Percentiles rank a stretch among this genome's conserved stretches.
Evolutionary conservation across 2,797 vertebrate species (phyloP).

Genomic region (Neosilurus mollespiculum): DNA sequence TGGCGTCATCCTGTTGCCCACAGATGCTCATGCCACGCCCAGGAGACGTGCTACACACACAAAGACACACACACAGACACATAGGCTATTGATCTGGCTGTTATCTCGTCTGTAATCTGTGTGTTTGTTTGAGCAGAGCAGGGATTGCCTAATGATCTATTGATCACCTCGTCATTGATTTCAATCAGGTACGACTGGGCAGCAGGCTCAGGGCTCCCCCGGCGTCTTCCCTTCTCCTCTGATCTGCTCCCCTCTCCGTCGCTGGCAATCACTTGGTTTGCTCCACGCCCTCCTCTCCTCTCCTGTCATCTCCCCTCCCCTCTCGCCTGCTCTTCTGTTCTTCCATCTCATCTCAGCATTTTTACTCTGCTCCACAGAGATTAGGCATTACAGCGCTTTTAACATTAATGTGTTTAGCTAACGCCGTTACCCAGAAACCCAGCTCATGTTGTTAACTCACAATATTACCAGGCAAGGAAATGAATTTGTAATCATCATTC

Average conservation of each 20-base stretch:
- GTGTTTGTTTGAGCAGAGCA: slow-evolving; percentile 70
- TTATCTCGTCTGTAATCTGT: slow-evolving; percentile 74
- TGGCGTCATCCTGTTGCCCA: slow-evolving; percentile 38
- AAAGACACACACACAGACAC: slow-evolving; percentile 43
- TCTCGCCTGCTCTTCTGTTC: slow-evolving; percentile 26
- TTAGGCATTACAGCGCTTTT: slow-evolving; percentile 64
- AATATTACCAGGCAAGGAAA: background rate
- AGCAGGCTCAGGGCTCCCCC: slow-evolving; percentile 54
- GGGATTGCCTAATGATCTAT: slow-evolving; percentile 79
- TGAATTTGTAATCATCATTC: background rate
- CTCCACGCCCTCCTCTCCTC: background rate
- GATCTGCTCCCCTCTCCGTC: slow-evolving; percentile 6
- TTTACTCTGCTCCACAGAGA: slow-evolving; percentile 56
- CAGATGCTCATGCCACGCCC: slow-evolving; percentile 21
- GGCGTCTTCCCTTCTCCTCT: slow-evolving; percentile 40
- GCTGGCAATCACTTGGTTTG: slow-evolving; percentile 19
- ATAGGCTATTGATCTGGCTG: slow-evolving; percentile 67
- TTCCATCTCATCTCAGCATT: background rate
- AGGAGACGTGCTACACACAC: slow-evolving; percentile 9
- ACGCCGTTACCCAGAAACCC: slow-evolving; percentile 38
- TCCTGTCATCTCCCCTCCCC: slow-evolving; percentile 13
- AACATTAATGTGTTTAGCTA: slow-evolving; percentile 52
- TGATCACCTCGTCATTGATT: slow-evolving; percentile 68
- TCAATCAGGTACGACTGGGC: slow-evolving; percentile 67
- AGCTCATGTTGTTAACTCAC: slow-evolving; percentile 4